These are phyloP conservation scores for Apamea epomidion DNA, from an alignment of 2,888 invertebrate genomes.

Conservation along the genomic window DNA sequence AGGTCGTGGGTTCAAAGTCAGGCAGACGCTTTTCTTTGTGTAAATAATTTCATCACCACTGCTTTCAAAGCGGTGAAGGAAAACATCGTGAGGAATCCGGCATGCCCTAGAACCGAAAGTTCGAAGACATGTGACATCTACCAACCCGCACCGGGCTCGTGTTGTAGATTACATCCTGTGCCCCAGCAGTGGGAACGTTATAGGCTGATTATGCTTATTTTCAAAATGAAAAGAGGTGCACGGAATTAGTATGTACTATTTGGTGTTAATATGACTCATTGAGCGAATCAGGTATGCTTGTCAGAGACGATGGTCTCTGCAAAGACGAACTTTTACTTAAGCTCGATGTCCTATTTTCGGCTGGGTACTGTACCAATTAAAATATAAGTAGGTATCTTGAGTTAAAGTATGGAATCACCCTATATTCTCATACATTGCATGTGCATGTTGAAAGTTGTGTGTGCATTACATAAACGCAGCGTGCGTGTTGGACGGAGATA, in stretches of 20 bases:
- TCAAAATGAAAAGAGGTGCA: not conserved
- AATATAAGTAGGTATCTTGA: not conserved
- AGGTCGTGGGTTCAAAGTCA: too few relatives aligned
- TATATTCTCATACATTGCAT: not conserved
- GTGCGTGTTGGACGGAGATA: slow-evolving; percentile 40
- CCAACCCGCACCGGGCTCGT: not conserved
- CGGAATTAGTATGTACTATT: not conserved
- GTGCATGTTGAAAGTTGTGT: slow-evolving; percentile 3
- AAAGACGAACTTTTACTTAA: not conserved
- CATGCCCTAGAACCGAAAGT: not conserved
- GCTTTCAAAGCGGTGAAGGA: too few relatives aligned
- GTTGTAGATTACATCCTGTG: not conserved
- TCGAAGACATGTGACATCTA: not conserved
- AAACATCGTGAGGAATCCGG: too few relatives aligned
- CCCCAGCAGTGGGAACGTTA: not conserved
- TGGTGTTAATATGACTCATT: not conserved
- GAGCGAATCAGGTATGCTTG: not conserved
- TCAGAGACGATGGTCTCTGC: not conserved
- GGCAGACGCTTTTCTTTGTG: too few relatives aligned
- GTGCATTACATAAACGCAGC: slow-evolving; percentile 17
- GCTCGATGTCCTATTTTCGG: not conserved
- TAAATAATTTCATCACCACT: too few relatives aligned
- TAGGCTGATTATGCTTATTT: not conserved
- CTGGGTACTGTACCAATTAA: not conserved
- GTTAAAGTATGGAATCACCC: not conserved